A percentile compares a stretch with the other conserved stretches of the same genome.
Conservation (phyloP, 2,113 vertebrate species). For the Microcebus murinus region DNA sequence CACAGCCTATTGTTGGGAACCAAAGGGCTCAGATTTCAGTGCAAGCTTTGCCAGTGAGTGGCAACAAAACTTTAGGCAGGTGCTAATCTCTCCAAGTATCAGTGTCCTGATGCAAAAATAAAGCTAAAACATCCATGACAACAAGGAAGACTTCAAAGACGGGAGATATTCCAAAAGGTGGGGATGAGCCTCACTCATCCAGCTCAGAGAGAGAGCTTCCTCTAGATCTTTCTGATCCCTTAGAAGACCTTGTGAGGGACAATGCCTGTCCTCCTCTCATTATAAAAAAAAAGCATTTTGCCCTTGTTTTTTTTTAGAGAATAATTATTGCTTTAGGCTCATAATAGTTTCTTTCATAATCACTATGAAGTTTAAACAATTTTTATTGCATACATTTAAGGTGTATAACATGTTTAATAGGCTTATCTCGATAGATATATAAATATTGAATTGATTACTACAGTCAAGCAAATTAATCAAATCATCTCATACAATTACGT, state of each 20-base stretch:
- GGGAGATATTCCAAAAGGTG: no score
- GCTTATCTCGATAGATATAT: neutral
- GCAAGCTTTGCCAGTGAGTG: neutral
- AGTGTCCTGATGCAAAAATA: neutral
- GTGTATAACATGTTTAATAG: neutral
- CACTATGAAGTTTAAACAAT: neutral
- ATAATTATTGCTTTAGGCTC: neutral
- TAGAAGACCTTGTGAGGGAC: neutral
- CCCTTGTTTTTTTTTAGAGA: neutral
- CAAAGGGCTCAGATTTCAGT: neutral
- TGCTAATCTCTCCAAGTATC: neutral
- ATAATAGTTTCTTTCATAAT: neutral
- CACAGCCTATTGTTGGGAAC: neutral
- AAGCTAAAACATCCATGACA: no score
- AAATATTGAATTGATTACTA: neutral
- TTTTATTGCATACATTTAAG: neutral
- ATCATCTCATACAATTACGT: neutral
- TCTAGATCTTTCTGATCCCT: neutral
- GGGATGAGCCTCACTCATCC: neutral
- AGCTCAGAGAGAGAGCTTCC: neutral
- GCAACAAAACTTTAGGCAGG: neutral
- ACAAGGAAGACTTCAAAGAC: neutral
- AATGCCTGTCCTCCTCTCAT: neutral
- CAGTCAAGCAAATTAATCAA: neutral
- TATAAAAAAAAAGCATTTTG: neutral